Evolutionary conservation across 1,140 invertebrate genomes (phyloP).

Genomic region (Anastatus disparis): DNA sequence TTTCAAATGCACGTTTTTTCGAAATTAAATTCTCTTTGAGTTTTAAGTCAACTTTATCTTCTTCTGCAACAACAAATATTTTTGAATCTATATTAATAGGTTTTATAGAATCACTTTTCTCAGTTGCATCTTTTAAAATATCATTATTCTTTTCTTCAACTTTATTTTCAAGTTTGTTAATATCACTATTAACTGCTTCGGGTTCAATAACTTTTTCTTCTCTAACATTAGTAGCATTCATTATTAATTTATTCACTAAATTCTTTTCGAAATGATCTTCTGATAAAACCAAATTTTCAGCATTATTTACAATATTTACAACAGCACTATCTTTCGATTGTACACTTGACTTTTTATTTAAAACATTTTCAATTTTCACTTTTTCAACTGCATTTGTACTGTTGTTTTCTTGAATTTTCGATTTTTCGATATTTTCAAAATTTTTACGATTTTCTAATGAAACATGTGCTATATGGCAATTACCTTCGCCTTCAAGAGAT

Average conservation of each 20-base stretch:
- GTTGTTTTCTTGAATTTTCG: not conserved
- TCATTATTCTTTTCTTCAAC: not conserved
- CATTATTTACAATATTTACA: slow-evolving; percentile 22
- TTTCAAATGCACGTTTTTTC: slow-evolving; percentile 51
- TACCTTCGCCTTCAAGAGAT: slow-evolving; percentile 53
- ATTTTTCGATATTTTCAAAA: not conserved
- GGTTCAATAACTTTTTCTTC: slow-evolving; percentile 30
- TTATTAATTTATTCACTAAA: slow-evolving; percentile 4
- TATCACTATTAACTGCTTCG: slow-evolving; percentile 8
- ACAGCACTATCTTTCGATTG: not conserved
- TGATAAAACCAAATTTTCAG: not conserved
- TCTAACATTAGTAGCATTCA: slow-evolving; percentile 14
- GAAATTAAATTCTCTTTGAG: slow-evolving; percentile 18
- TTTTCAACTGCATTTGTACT: slow-evolving; percentile 9
- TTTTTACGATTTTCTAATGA: not conserved
- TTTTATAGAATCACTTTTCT: slow-evolving; percentile 27
- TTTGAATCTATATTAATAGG: not conserved
- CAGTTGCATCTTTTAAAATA: not conserved
- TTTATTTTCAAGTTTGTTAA: slow-evolving; percentile 11
- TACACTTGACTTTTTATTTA: not conserved
- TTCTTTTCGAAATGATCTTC: not conserved
- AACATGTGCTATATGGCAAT: slow-evolving; percentile 35
- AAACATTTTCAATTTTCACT: slow-evolving; percentile 3
- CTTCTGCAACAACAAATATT: not conserved
- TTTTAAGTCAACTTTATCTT: not conserved